Percentiles rank a stretch among this genome's conserved stretches.
Evolutionary conservation across 1,140 invertebrate species (phyloP).

Genomic region (Bicyclus anynana): DNA sequence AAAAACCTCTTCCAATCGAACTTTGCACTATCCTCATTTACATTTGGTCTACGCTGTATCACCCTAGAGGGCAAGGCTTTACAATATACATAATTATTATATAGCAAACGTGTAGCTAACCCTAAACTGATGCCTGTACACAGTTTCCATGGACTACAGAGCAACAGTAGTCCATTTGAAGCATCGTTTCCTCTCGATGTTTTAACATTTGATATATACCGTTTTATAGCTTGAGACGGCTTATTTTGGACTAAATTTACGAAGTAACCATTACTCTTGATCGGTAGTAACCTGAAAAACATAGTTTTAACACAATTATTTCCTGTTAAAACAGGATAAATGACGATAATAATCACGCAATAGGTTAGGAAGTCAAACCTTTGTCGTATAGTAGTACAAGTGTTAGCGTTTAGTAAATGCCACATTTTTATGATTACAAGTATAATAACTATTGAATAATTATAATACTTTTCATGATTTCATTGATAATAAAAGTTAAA

Average conservation of each 20-base stretch:
- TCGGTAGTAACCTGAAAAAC: constrained; percentile 50
- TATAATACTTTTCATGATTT: constrained; percentile 17
- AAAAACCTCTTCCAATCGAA: constrained; percentile 66
- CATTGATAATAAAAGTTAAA: constrained; percentile 18
- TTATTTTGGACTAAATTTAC: constrained; percentile 54
- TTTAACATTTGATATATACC: constrained; percentile 47
- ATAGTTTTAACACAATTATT: constrained; percentile 5
- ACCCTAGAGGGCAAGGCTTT: constrained; percentile 48
- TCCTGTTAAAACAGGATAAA: constrained; percentile 8
- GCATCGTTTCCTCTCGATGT: constrained; percentile 38
- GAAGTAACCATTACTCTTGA: constrained; percentile 45
- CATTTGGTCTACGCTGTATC: constrained; percentile 56
- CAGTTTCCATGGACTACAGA: constrained; percentile 64
- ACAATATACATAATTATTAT: constrained; percentile 50
- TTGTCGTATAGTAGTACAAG: constrained; percentile 28
- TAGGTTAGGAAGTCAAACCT: constrained; percentile 18
- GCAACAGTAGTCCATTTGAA: constrained; percentile 38
- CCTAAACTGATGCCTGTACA: constrained; percentile 65
- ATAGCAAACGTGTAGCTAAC: constrained; percentile 46
- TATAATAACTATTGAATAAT: background rate
- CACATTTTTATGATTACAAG: constrained; percentile 22
- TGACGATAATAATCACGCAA: background rate
- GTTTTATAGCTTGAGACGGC: constrained; percentile 47
- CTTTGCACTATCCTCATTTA: constrained; percentile 57
- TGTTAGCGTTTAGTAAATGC: constrained; percentile 27